These are phyloP conservation scores for Nemotelus nigrinus DNA, from an alignment of 2,888 invertebrate genomes.

Conservation along the genomic window DNA sequence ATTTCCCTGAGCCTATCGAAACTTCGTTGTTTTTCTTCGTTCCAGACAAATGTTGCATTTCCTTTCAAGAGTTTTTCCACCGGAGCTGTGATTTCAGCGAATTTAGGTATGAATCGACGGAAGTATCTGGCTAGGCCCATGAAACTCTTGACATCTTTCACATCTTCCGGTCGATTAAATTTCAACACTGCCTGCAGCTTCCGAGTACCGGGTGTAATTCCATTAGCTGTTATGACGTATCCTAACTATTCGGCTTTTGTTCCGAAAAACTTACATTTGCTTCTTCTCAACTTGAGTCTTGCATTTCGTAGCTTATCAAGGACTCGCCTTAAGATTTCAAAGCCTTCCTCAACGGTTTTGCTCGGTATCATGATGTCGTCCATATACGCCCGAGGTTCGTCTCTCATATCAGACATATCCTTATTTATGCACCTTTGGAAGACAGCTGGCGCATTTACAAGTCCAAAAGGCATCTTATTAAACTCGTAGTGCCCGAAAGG, in stretches of 20 bases:
- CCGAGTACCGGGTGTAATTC: not conserved
- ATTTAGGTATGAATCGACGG: not conserved
- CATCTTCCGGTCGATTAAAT: not conserved
- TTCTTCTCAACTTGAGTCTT: not conserved
- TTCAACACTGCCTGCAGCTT: not conserved
- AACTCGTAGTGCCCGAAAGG: conserved; percentile 55
- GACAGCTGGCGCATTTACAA: conserved; percentile 53
- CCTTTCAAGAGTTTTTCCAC: not conserved
- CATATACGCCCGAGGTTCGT: not conserved
- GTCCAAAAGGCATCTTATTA: conserved; percentile 54
- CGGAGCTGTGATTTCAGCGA: not conserved
- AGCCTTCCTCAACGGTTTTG: not conserved
- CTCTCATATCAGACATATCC: not conserved
- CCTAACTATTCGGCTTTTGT: not conserved
- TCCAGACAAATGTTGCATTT: not conserved
- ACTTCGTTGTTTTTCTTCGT: not conserved
- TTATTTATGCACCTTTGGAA: conserved; percentile 50
- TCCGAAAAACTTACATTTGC: not conserved
- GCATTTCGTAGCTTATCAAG: not conserved
- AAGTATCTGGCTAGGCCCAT: too few species aligned
- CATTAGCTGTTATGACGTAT: not conserved
- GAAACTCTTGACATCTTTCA: not conserved
- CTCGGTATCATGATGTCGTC: not conserved
- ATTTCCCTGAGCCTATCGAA: not conserved
- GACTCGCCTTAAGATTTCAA: not conserved